Percentiles rank a stretch among this genome's conserved stretches.
phyloP scores from a whole-genome alignment of 2,797 vertebrate species.

The Notamacropus eugenii region DNA sequence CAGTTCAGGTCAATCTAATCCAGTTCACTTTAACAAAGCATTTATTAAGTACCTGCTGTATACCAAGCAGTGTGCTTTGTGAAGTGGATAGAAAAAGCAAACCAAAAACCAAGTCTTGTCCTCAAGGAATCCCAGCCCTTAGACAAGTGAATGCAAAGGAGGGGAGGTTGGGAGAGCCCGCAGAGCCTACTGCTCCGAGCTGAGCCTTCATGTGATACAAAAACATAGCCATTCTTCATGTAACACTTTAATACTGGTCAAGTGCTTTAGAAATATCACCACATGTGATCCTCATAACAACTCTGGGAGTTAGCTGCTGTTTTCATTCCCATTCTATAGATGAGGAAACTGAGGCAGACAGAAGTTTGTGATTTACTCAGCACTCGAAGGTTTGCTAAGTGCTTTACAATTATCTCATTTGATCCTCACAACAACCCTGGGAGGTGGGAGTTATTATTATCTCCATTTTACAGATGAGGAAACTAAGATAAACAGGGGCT shows the following conservation, averaged over 20 bases:
- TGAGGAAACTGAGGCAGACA: neutral
- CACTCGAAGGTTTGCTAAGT: no score
- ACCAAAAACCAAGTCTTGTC: neutral
- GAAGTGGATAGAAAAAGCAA: neutral
- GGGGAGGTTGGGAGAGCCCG: neutral
- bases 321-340: neutral
- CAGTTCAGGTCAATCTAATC: neutral
- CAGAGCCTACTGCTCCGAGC: neutral
- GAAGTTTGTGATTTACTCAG: no score
- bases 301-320: neutral
- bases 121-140: neutral
- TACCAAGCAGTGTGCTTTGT: neutral
- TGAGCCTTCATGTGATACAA: no score
- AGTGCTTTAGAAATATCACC: neutral
- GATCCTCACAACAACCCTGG: no score
- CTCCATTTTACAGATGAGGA: neutral
- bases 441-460: no score
- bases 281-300: neutral
- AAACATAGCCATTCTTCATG: no score
- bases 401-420: no score
- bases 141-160: neutral
- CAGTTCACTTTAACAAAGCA: neutral
- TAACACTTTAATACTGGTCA: neutral
- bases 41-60: neutral
- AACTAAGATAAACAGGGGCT: neutral